These are phyloP conservation scores for Hesperophylax magnus DNA, from an alignment of 1,140 invertebrate genomes.

Conservation along the genomic window DNA sequence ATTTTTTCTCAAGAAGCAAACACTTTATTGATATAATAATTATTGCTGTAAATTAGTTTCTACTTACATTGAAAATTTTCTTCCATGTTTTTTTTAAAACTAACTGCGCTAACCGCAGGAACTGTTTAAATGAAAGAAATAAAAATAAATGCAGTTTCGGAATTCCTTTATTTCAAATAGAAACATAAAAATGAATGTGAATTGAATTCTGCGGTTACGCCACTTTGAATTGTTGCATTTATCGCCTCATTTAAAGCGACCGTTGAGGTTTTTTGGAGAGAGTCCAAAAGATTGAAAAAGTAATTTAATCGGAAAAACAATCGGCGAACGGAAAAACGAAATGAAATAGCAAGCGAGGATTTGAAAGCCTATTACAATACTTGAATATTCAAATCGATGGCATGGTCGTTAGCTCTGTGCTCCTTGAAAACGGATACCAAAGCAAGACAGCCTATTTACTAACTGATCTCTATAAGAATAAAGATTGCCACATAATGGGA, in stretches of 20 bases:
- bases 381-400: slow-evolving; percentile 21
- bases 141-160: too few species aligned
- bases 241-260: too few species aligned
- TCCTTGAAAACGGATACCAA: too few species aligned
- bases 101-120: too few species aligned
- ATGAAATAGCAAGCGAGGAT: slow-evolving; percentile 19
- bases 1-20: too few species aligned
- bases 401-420: not conserved
- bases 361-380: slow-evolving; percentile 6
- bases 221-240: too few species aligned
- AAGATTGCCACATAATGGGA: not conserved
- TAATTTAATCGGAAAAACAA: slow-evolving; percentile 20
- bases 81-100: too few species aligned
- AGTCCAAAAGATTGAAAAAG: slow-evolving; percentile 9
- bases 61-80: too few species aligned
- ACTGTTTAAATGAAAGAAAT: too few species aligned
- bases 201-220: too few species aligned
- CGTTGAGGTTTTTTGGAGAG: not conserved
- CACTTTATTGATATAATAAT: too few species aligned
- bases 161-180: not conserved
- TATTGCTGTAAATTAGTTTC: too few species aligned
- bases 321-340: slow-evolving; percentile 23
- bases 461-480: not conserved
- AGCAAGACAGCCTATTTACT: not conserved
- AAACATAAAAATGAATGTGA: not conserved